Evolutionary conservation across 2,888 invertebrate species (phyloP).

Genomic region (Teleogryllus oceanicus): DNA sequence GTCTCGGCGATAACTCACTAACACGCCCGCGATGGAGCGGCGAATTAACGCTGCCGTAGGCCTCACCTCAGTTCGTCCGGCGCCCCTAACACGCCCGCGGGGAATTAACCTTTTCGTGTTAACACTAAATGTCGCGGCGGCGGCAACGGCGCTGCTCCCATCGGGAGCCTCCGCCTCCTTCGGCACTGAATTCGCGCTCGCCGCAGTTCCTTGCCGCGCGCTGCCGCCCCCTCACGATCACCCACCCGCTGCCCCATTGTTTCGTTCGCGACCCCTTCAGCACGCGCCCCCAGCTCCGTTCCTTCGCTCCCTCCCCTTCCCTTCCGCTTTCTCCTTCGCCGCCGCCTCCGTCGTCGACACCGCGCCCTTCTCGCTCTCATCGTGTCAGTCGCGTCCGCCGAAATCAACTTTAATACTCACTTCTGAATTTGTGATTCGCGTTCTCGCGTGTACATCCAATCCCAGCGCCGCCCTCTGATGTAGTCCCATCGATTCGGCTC

Average conservation of each 20-base stretch:
- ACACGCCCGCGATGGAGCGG: neutral
- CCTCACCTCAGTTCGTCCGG: no score
- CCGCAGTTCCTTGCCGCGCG: no score
- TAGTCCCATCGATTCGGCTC: conserved; percentile 36
- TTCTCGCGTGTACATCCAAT: conserved; percentile 37
- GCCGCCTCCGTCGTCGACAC: neutral
- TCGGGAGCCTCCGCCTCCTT: no score
- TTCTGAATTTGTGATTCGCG: conserved; percentile 38
- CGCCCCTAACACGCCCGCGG: no score
- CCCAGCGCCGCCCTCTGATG: conserved; percentile 33
- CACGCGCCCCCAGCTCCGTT: neutral
- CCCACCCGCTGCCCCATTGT: no score
- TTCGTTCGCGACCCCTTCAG: neutral
- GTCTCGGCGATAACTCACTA: conserved; percentile 18
- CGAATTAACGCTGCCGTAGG: conserved; percentile 8
- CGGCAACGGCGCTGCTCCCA: neutral
- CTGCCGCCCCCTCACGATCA: no score
- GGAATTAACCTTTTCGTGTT: no score
- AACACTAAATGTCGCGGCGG: conserved; percentile 18
- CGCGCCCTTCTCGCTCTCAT: conserved; percentile 19
- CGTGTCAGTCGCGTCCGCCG: conserved; percentile 25
- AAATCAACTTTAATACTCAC: conserved; percentile 37
- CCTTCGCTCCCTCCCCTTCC: neutral
- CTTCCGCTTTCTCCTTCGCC: neutral
- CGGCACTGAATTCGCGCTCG: no score